Conservation (phyloP, 2,113 vertebrate species). For the Anolis sagrei region DNA sequence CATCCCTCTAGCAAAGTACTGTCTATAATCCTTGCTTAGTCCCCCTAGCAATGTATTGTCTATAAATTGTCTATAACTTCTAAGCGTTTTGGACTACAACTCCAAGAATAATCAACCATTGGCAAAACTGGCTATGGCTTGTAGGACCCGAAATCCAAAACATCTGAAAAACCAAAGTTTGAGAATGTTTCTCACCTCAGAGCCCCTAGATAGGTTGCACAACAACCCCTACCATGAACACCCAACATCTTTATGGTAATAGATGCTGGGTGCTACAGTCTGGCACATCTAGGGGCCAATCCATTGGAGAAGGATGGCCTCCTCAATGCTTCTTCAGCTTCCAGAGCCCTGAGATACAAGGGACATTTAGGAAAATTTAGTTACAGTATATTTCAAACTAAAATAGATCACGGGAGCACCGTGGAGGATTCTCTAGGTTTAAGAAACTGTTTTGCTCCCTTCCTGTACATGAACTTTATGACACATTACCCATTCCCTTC, state of each 20-base stretch:
- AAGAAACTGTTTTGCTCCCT: conserved; percentile 28
- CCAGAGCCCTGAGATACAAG: neutral
- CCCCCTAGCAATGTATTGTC: no score
- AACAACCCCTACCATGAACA: neutral
- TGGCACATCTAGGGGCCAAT: neutral
- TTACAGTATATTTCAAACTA: neutral
- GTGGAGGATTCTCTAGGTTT: conserved; percentile 53
- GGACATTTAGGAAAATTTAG: conserved; percentile 15
- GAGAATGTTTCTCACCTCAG: neutral
- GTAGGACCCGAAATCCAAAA: no score
- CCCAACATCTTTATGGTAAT: neutral
- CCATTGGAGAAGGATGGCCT: neutral
- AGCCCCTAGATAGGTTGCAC: neutral
- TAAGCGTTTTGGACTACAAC: no score
- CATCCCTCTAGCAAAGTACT: no score
- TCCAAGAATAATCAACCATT: no score
- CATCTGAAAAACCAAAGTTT: no score
- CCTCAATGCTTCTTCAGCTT: neutral
- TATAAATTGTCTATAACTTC: no score
- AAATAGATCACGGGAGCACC: conserved; percentile 22
- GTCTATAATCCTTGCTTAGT: no score
- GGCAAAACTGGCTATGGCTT: no score
- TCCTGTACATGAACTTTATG: neutral
- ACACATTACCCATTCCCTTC: no score
- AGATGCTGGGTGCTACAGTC: neutral